Evolutionary conservation across 1,140 invertebrate species (phyloP), one percentile per base, ranked within the genome.

Genomic region (Aethina tumida): DNA sequence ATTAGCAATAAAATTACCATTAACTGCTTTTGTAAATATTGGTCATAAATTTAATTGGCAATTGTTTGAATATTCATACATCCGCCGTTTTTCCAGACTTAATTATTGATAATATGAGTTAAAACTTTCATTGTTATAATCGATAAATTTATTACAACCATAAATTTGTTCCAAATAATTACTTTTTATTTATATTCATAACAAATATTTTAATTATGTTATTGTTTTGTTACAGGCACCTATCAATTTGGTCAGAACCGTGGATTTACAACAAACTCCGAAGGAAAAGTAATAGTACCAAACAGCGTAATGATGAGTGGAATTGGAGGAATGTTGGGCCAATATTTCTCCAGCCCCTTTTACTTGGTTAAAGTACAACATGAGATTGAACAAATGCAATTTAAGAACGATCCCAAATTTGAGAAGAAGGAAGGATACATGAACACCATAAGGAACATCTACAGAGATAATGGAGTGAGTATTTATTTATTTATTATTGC

Each of bases 301-400:
- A 74, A 74, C 52, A 80, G 78, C 14, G 63, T 81, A 2, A 45
- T 79, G 12, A 75, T 81, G 49, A 78, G 82, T 24, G 80, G 79
- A 19, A 44, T 75, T 7, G 74, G 83, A 24, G 90, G 89, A 2
- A 67, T 74, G 21, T 45, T 82, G 28, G 89, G 87, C 7, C 79
- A 81, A 12, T 70, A 76, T 30, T 55, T 77, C 13, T 84, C 77
- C 2, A 89, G 83, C 53, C 89, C 88, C 1, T 78, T 91, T 43
- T 90, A 84, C 58, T 62, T 93, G 61, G 70, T 94, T 5, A 94
- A 95, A 67, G 91, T 85, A 0, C 84, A 93, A 52, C 60, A 93
- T 7, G 74, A 37, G 72, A 79, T 55, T 89, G 91, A 12, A 53
- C 82, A 32, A 60, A 49, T 46, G 5, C 29, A 37, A 31, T 9